Evolutionary conservation across 2,113 vertebrate species (phyloP).

Genomic region (Nothoprocta pentlandii): DNA sequence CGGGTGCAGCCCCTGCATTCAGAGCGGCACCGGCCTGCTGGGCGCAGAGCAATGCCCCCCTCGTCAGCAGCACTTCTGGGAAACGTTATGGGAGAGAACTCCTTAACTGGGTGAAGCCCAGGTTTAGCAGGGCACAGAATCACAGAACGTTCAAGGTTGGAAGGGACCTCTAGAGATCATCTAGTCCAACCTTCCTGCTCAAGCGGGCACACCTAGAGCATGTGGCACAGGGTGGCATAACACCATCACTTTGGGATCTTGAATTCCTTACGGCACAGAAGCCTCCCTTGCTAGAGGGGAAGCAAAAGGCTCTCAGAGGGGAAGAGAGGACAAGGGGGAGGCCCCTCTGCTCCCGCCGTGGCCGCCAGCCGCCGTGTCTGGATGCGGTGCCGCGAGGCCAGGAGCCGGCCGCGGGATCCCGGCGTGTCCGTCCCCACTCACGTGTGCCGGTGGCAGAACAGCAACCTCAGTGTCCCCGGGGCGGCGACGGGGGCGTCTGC

Average conservation of each 20-base stretch:
- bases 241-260: neutral
- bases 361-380: neutral
- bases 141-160: too few relatives aligned
- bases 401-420: accelerated
- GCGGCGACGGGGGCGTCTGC: neutral
- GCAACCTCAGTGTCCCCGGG: neutral
- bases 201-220: too few relatives aligned
- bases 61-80: neutral
- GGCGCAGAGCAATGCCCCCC: neutral
- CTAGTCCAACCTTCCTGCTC: too few relatives aligned
- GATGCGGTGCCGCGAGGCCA: neutral
- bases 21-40: neutral
- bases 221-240: too few relatives aligned
- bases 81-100: neutral
- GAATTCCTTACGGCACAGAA: neutral
- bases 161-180: too few relatives aligned
- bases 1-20: neutral
- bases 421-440: accelerated
- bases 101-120: neutral
- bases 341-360: neutral
- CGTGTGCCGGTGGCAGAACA: neutral
- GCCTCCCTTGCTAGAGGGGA: neutral
- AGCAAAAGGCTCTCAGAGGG: neutral
- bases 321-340: accelerated
- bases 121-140: neutral